phyloP scores from a whole-genome alignment of 2,113 vertebrate genomes.

The Ceuthmochares aereus region DNA sequence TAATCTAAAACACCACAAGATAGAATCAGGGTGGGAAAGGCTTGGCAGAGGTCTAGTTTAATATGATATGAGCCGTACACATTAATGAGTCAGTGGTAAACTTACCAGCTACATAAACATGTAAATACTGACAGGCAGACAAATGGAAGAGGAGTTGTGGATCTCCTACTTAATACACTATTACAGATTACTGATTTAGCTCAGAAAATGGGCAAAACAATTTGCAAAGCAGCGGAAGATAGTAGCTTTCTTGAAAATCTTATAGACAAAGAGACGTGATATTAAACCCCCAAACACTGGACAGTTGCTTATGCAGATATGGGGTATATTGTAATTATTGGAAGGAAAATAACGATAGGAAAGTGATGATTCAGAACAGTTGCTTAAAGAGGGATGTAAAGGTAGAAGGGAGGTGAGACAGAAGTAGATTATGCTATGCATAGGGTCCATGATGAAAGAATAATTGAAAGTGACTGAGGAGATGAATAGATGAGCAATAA shows the following conservation, averaged over 20 bases:
- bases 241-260: not conserved
- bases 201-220: not conserved
- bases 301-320: not conserved
- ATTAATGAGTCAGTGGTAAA: conserved; percentile 53
- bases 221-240: not conserved
- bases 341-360: not conserved
- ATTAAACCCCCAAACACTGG: not conserved
- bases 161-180: not conserved
- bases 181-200: not conserved
- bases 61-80: conserved; percentile 23
- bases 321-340: not conserved
- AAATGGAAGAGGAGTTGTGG: conserved; percentile 26
- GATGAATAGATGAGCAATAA: not conserved
- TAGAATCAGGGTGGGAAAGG: conserved; percentile 60
- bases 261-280: not conserved
- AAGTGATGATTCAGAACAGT: not conserved
- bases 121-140: not conserved
- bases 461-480: not conserved
- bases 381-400: not conserved
- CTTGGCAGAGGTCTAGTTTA: conserved; percentile 12
- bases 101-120: not conserved
- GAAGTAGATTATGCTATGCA: not conserved
- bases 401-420: not conserved
- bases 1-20: conserved; percentile 45
- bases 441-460: not conserved